Conservation (phyloP, 2,797 vertebrate species). For the Mareca strepera region DNA sequence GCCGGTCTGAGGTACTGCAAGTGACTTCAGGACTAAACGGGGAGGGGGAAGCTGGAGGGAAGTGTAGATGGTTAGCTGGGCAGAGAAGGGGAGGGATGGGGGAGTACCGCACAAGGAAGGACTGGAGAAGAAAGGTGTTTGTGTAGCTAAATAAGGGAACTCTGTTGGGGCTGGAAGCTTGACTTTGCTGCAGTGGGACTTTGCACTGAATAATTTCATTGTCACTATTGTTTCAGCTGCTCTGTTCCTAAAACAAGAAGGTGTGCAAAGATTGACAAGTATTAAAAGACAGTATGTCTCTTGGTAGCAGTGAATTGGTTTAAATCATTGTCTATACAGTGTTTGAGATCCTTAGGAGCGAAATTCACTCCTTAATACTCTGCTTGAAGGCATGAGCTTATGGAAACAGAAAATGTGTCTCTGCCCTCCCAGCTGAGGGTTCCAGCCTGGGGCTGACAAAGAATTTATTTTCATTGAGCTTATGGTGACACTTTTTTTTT, state of each 20-base stretch:
- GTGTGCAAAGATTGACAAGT: fast-evolving
- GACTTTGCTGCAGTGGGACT: neutral
- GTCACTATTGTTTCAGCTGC: neutral
- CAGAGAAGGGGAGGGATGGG: neutral
- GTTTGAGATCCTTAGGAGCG: neutral
- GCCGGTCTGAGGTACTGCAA: neutral
- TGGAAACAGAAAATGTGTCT: fast-evolving
- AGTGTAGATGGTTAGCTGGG: neutral
- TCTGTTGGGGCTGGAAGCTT: neutral
- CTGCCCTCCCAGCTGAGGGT: neutral
- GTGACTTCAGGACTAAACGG: neutral
- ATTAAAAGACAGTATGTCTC: fast-evolving
- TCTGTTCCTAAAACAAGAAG: neutral
- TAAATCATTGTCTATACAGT: fast-evolving
- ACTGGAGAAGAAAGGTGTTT: fast-evolving
- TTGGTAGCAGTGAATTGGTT: too few species aligned
- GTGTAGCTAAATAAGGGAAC: neutral
- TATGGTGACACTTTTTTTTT: neutral
- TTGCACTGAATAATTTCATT: neutral
- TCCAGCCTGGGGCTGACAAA: neutral
- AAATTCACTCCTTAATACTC: fast-evolving
- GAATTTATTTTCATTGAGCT: neutral
- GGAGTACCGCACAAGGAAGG: neutral
- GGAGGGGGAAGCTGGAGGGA: neutral
- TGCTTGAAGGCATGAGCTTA: neutral